Evolutionary conservation across 2,113 vertebrate species (phyloP), one percentile per base, ranked within the genome.

Genomic region (Prunella fulvescens): DNA sequence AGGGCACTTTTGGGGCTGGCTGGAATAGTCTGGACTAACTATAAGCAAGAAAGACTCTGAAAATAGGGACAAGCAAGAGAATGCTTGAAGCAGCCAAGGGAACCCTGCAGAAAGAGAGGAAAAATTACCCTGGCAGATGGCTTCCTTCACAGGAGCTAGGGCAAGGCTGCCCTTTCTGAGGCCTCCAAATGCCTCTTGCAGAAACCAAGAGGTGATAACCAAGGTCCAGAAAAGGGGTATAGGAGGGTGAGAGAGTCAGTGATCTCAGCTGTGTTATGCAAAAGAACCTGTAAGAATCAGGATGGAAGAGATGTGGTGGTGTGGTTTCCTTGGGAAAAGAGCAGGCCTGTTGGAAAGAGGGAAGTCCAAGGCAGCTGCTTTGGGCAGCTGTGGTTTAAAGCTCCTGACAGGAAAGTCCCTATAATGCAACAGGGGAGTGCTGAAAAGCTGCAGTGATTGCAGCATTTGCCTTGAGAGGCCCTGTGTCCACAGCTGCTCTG

Each of bases 361-460:
- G 7, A 96, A 91, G n/a, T 86, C 39, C 7, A 19, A 73, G 40
- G 45, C 2, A 11, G 14, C 10, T 74, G 25, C 3, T 76, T 95
- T 85, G 79, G 44, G 60, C 26, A 93, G 29, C 4, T 0, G 3
- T 22, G 31, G 14, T 37, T 92, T 60, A 61, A 65, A 53, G 53
- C 39, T 73, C 10, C 28, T 25, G 26, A 6, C 12, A 40, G 88
- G 90, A 77, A 96, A 93, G 84, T 93, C 90, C 92, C 95, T 53
- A 0, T 31, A 80, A 77, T 0, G 9, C 54, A 81, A 78, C 16
- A 2, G 1, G 0, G 0, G 5, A 10, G 50, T 14, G 19, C 35
- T 88, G 66, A 35, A 66, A 88, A 89, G 37, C 44, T 51, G 8
- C 14, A 40, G 39, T 6, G 44, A 44, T 87, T 90, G 86, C 81